Evolutionary conservation across 2,888 invertebrate genomes (phyloP).

Genomic region (Lasioglossum pauxillum): DNA sequence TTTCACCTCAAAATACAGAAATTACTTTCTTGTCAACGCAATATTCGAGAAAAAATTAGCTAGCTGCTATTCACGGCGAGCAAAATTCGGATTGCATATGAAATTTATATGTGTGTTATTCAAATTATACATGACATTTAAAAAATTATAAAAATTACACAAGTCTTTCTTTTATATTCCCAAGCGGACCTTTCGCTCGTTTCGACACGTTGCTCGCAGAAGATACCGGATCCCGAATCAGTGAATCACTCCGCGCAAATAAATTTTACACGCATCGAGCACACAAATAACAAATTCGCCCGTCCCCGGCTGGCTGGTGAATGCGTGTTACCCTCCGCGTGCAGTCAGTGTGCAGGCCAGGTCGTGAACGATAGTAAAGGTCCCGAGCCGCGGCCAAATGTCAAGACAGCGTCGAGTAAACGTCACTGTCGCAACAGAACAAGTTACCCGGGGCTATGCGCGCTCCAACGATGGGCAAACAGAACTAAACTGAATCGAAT

Average conservation of each 20-base stretch:
- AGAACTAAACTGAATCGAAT: not conserved
- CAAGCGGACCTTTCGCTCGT: not conserved
- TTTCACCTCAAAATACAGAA: too few species aligned
- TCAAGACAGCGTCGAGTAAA: conserved; percentile 58
- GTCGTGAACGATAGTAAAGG: conserved; percentile 58
- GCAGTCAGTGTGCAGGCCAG: conserved; percentile 24
- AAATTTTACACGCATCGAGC: conserved; percentile 3
- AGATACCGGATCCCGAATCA: not conserved
- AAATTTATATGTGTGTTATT: not conserved
- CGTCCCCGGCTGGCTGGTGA: conserved; percentile 27
- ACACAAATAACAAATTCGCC: conserved; percentile 7
- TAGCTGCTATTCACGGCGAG: not conserved
- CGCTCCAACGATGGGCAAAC: not conserved
- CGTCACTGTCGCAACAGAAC: conserved; percentile 44
- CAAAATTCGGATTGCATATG: too few species aligned
- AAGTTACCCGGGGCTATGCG: conserved; percentile 7
- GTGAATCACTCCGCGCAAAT: not conserved
- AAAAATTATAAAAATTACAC: too few species aligned
- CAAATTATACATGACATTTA: not conserved
- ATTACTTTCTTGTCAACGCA: too few species aligned
- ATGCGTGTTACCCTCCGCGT: conserved; percentile 28
- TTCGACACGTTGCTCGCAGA: not conserved
- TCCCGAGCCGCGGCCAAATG: conserved; percentile 60
- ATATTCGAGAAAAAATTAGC: not conserved
- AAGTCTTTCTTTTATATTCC: not conserved